Conservation (phyloP, 2,113 vertebrate genomes). For the Uropsilus gracilis region DNA sequence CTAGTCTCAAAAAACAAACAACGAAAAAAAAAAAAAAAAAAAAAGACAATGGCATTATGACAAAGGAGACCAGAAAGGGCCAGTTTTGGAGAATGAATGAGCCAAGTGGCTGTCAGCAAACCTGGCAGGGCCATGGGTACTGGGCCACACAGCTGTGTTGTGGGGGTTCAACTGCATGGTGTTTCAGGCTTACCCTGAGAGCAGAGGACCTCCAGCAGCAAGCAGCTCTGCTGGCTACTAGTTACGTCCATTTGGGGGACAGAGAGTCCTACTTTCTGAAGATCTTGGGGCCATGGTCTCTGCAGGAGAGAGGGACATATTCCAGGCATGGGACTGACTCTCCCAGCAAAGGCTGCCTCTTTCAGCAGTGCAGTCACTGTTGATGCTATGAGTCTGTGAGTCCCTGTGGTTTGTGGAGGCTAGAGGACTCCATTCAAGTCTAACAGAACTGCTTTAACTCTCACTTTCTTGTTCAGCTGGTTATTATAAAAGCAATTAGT, state of each 20-base stretch:
- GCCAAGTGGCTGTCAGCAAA: background rate
- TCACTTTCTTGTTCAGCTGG: background rate
- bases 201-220: background rate
- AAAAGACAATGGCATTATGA: too few species aligned
- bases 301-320: background rate
- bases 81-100: background rate
- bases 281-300: background rate
- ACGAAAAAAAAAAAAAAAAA: too few species aligned
- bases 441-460: constrained; percentile 8
- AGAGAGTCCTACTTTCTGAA: background rate
- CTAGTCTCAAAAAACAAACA: too few species aligned
- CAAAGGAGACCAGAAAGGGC: background rate
- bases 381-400: too few species aligned
- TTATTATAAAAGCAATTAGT: constrained; percentile 35
- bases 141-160: background rate
- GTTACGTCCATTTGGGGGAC: background rate
- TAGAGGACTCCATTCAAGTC: background rate
- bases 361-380: too few species aligned
- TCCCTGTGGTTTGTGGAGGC: background rate
- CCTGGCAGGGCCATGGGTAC: background rate
- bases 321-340: too few species aligned
- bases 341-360: too few species aligned
- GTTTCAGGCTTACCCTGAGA: background rate
- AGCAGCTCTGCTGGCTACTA: background rate
- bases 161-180: background rate